Conservation (phyloP, 2,113 vertebrate species). For the Cichladusa arquata region DNA sequence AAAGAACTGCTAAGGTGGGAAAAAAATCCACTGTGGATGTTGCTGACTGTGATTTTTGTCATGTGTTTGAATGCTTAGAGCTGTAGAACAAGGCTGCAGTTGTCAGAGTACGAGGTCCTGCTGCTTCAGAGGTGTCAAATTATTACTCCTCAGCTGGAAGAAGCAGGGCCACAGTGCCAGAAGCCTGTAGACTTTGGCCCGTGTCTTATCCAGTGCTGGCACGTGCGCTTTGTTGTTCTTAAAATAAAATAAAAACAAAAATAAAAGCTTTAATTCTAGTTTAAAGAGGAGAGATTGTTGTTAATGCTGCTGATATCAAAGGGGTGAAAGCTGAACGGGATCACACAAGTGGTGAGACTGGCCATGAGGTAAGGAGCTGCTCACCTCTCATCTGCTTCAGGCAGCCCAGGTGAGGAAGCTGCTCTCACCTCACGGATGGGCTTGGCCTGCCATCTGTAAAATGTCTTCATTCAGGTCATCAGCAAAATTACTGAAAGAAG, state of each 20-base stretch:
- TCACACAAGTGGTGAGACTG: background rate
- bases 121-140: constrained; percentile 84
- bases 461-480: background rate
- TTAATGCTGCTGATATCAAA: constrained; percentile 36
- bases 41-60: constrained; percentile 85
- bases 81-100: constrained; percentile 80
- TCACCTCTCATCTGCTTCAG: background rate
- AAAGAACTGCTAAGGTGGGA: constrained; percentile 75
- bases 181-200: constrained; percentile 80
- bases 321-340: background rate
- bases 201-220: constrained; percentile 75
- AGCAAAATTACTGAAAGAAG: background rate
- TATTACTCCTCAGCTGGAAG: constrained; percentile 87
- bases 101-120: constrained; percentile 79
- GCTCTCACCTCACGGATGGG: background rate
- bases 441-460: background rate
- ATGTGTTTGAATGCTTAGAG: constrained; percentile 73
- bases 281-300: constrained; percentile 21
- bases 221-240: constrained; percentile 51
- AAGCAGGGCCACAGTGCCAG: constrained; percentile 67
- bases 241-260: constrained; percentile 28
- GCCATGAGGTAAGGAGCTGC: background rate
- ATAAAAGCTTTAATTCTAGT: constrained; percentile 34
- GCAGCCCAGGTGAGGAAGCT: background rate
- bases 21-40: constrained; percentile 77